A percentile compares a stretch with the other conserved stretches of the same genome.
phyloP scores from a whole-genome alignment of 2,888 invertebrate species.

The Disparrhopalites patrizii region DNA sequence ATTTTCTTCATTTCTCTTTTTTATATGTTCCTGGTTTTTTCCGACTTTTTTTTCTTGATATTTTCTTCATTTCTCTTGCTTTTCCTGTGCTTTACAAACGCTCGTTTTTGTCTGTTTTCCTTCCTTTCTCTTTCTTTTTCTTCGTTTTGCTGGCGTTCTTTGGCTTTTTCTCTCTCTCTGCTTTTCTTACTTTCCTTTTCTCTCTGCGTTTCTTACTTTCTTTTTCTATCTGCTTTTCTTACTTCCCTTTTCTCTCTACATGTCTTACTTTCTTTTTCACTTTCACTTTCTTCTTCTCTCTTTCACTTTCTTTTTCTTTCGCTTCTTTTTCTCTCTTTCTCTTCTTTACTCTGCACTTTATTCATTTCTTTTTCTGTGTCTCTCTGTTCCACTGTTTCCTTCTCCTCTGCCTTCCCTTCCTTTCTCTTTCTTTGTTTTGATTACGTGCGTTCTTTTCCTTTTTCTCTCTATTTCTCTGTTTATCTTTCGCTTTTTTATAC shows the following conservation, averaged over 20 bases:
- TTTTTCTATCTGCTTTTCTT: not conserved
- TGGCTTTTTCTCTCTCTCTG: not conserved
- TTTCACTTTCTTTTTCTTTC: not conserved
- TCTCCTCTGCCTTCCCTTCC: too few species aligned
- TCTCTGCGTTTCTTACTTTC: too few species aligned
- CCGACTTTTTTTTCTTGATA: too few species aligned
- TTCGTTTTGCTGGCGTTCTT: not conserved
- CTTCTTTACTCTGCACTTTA: not conserved
- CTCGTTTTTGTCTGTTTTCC: not conserved
- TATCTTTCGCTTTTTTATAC: too few species aligned
- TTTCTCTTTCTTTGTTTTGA: too few species aligned
- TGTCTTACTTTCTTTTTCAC: not conserved
- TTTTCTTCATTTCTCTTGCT: not conserved
- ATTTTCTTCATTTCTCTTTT: too few species aligned
- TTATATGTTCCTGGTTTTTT: too few species aligned
- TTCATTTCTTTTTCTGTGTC: too few species aligned
- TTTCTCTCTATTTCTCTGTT: too few species aligned
- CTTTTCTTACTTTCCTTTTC: not conserved
- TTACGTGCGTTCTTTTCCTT: not conserved
- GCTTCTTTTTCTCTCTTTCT: not conserved
- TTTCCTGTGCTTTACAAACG: not conserved
- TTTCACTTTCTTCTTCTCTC: not conserved
- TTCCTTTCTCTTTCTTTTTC: not conserved
- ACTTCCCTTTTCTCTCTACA: not conserved
- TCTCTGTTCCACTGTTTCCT: too few species aligned